phyloP scores from a whole-genome alignment of 2,797 vertebrate species.

The Meda fulgida region DNA sequence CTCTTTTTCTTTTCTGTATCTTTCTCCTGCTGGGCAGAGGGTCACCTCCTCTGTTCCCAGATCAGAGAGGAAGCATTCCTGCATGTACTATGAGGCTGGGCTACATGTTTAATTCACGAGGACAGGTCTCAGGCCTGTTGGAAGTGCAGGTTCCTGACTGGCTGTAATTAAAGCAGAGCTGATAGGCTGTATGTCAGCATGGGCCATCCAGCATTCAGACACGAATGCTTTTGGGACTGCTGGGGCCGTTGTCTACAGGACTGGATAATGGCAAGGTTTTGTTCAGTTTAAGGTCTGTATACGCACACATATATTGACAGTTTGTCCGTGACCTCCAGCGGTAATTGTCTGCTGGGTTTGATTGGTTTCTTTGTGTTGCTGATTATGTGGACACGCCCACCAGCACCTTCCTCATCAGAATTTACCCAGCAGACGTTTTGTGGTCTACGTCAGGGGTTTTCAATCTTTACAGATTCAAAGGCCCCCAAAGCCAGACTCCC shows the following conservation, averaged over 20 bases:
- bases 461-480: background rate
- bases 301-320: slow-evolving; percentile 3
- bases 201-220: slow-evolving; percentile 36
- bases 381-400: slow-evolving; percentile 29
- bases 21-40: slow-evolving; percentile 75
- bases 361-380: slow-evolving; percentile 49
- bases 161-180: slow-evolving; percentile 56
- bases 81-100: slow-evolving; percentile 73
- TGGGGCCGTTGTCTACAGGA: slow-evolving; percentile 21
- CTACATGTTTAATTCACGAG: slow-evolving; percentile 81
- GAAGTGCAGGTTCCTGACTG: slow-evolving; percentile 66
- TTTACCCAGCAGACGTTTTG: slow-evolving; percentile 9
- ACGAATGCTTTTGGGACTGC: slow-evolving; percentile 41
- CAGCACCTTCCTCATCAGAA: background rate
- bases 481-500: slow-evolving; percentile 2
- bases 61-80: slow-evolving; percentile 71
- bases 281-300: slow-evolving; percentile 32
- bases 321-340: slow-evolving; percentile 4
- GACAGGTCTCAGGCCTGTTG: slow-evolving; percentile 72
- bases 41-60: slow-evolving; percentile 71
- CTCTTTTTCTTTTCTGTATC: slow-evolving; percentile 42
- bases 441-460: background rate
- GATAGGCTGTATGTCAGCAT: slow-evolving; percentile 52
- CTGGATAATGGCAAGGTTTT: slow-evolving; percentile 49
- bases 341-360: slow-evolving; percentile 51